phyloP scores from a whole-genome alignment of 2,888 invertebrate species.

The Lithophane semibrunnea region DNA sequence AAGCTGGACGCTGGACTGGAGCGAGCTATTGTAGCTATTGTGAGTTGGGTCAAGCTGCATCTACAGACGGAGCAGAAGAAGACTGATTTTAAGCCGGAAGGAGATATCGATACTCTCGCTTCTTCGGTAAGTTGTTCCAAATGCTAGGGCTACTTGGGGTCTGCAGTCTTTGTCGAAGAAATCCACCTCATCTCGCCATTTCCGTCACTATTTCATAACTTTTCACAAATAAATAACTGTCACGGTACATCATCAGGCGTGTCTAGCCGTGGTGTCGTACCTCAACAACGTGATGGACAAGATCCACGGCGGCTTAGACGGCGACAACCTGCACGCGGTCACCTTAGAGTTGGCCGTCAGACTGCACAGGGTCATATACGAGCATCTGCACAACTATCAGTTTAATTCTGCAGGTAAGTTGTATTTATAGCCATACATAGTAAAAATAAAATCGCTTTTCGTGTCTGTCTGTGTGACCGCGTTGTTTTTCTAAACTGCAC shows the following conservation, averaged over 20 bases:
- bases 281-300: conserved; percentile 94
- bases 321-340: conserved; percentile 96
- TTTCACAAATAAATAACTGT: not conserved
- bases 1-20: conserved; percentile 97
- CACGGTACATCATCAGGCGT: conserved; percentile 91
- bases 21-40: conserved; percentile 95
- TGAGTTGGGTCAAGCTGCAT: conserved; percentile 97
- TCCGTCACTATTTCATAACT: not conserved
- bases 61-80: conserved; percentile 98
- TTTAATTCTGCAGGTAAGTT: conserved; percentile 96
- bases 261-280: conserved; percentile 95
- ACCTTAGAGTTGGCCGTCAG: conserved; percentile 97
- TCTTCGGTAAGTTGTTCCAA: conserved; percentile 87
- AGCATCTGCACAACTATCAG: conserved; percentile 98
- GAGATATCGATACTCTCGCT: conserved; percentile 95
- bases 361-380: conserved; percentile 98
- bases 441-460: too few species aligned
- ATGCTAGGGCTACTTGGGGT: not conserved
- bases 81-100: conserved; percentile 97
- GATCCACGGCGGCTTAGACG: conserved; percentile 96
- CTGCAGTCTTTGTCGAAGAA: not conserved
- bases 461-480: too few species aligned
- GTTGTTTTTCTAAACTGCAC: too few species aligned
- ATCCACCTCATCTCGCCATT: not conserved
- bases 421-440: not conserved